Conservation (phyloP, 2,888 invertebrate genomes). For the Spodoptera exigua region DNA sequence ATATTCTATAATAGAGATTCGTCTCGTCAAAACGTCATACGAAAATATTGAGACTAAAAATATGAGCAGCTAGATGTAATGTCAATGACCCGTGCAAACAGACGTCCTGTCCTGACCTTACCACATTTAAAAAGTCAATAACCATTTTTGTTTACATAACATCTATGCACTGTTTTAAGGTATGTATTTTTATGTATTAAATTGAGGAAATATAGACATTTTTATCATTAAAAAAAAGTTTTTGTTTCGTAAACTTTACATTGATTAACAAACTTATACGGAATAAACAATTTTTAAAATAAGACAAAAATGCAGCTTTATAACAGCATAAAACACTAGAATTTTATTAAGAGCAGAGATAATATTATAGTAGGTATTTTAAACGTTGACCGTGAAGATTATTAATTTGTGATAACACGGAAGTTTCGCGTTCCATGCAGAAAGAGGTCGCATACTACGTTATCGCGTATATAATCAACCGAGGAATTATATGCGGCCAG, state of each 20-base stretch:
- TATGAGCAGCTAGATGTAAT: conserved; percentile 2
- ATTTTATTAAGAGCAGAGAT: conserved; percentile 23
- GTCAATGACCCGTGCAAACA: conserved; percentile 33
- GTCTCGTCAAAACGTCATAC: not conserved
- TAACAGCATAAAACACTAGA: not conserved
- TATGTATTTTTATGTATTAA: no score
- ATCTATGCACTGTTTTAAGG: not conserved
- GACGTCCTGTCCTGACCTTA: conserved; percentile 24
- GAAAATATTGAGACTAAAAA: conserved; percentile 30
- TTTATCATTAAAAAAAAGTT: no score
- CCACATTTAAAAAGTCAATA: conserved; percentile 32
- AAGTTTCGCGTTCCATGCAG: conserved; percentile 27
- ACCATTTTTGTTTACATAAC: conserved; percentile 16
- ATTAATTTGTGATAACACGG: conserved; percentile 43
- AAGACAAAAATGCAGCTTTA: conserved; percentile 13
- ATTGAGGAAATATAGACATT: no score
- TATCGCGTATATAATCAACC: conserved; percentile 45
- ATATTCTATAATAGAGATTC: not conserved
- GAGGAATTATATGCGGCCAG: conserved; percentile 20
- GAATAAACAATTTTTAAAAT: no score
- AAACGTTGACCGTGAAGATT: conserved; percentile 45
- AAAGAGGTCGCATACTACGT: conserved; percentile 34
- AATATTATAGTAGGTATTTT: conserved; percentile 19
- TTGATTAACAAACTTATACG: no score
- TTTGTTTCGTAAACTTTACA: no score